Percentiles rank a stretch among this genome's conserved stretches.
Conservation (phyloP, 2,113 vertebrate genomes). For the Phodopus roborovskii region DNA sequence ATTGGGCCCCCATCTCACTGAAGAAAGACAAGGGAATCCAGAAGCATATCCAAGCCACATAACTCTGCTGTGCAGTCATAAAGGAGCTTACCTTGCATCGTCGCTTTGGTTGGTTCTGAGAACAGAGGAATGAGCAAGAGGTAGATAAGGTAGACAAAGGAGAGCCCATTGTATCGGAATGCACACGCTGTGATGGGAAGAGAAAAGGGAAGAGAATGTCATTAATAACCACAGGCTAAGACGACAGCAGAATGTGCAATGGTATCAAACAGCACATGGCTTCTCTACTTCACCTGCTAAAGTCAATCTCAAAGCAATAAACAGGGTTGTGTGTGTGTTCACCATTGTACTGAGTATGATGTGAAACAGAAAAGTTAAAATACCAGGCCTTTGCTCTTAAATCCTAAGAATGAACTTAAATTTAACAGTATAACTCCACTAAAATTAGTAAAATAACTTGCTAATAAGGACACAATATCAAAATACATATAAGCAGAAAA, state of each 20-base stretch:
- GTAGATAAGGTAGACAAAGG: conserved; percentile 99
- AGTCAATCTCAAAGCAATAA: neutral
- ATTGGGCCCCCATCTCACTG: neutral
- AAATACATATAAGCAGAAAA: neutral
- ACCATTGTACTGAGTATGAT: too few relatives aligned
- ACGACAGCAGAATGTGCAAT: rapidly evolving
- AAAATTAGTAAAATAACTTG: neutral
- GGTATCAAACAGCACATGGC: rapidly evolving
- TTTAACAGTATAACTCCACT: neutral
- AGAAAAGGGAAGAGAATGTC: conserved; percentile 31
- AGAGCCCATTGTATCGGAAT: conserved; percentile 98
- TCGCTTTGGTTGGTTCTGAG: conserved; percentile 94
- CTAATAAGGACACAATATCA: neutral
- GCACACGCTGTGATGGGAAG: conserved; percentile 91
- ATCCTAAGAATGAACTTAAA: neutral
- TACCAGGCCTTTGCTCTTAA: neutral
- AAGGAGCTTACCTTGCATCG: conserved; percentile 94
- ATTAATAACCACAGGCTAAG: neutral
- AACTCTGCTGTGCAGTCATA: rapidly evolving
- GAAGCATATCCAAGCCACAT: neutral
- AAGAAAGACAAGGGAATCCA: neutral
- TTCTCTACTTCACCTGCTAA: neutral
- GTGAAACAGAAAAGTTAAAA: neutral
- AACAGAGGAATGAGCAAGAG: conserved; percentile 98
- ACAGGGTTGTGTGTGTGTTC: neutral